Evolutionary conservation across 1,140 invertebrate species (phyloP).

Genomic region (Dendroctonus ponderosae): DNA sequence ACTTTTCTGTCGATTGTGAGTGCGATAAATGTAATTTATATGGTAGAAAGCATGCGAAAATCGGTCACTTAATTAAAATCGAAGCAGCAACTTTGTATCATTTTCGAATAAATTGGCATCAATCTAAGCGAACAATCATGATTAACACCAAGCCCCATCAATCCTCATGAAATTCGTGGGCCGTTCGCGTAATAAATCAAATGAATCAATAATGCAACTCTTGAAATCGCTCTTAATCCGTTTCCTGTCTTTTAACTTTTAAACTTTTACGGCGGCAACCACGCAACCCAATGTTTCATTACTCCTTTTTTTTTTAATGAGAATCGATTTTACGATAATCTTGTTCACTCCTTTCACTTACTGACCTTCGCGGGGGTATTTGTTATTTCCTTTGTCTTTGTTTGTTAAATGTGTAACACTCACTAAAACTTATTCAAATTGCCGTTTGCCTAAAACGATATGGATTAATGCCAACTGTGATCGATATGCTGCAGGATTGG

Average conservation of each 20-base stretch:
- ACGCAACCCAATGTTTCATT: constrained; percentile 13
- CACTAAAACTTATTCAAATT: too few relatives aligned
- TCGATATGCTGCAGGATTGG: too few relatives aligned
- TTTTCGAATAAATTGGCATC: too few relatives aligned
- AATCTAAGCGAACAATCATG: too few relatives aligned
- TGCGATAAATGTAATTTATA: too few relatives aligned
- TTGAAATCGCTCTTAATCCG: constrained; percentile 6
- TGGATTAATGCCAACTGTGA: too few relatives aligned
- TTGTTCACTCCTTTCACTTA: constrained; percentile 26
- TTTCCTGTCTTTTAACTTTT: constrained; percentile 21
- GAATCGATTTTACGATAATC: constrained; percentile 25
- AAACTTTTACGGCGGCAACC: constrained; percentile 13
- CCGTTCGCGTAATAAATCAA: constrained; percentile 1
- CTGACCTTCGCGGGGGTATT: constrained; percentile 10
- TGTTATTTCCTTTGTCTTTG: constrained; percentile 21
- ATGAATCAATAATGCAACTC: constrained; percentile 4
- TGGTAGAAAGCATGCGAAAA: too few relatives aligned
- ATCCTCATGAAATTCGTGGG: not conserved
- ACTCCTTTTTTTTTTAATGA: constrained; percentile 3
- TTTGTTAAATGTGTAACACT: constrained; percentile 17
- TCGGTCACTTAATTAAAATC: too few relatives aligned
- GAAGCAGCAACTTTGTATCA: too few relatives aligned
- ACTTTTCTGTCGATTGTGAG: too few relatives aligned
- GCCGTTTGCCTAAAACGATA: too few relatives aligned
- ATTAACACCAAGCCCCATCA: too few relatives aligned